phyloP scores from a whole-genome alignment of 2,113 vertebrate species.

The Calidris pugnax region DNA sequence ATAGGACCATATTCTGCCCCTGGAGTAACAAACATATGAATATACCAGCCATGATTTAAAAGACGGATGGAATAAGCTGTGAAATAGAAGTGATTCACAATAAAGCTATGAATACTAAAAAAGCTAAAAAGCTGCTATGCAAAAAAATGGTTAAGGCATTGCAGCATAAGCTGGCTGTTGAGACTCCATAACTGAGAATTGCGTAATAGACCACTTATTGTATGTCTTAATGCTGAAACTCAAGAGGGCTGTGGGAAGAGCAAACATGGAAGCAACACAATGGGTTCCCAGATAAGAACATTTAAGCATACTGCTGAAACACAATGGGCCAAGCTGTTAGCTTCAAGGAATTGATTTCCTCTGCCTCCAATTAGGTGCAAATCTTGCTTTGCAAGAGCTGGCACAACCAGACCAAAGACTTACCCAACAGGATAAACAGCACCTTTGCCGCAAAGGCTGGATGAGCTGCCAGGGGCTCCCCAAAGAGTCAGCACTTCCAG shows the following conservation, averaged over 20 bases:
- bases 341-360: neutral
- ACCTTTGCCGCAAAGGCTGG: neutral
- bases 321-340: neutral
- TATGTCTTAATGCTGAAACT: neutral
- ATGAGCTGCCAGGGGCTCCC: neutral
- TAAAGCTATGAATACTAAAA: neutral
- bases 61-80: neutral
- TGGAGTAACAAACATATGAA: neutral
- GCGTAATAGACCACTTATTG: neutral
- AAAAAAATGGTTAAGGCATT: neutral
- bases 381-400: neutral
- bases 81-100: neutral
- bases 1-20: neutral
- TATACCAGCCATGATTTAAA: neutral
- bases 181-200: neutral
- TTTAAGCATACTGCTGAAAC: neutral
- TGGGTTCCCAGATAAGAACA: neutral
- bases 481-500: fast-evolving
- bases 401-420: neutral
- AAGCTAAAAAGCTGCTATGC: neutral
- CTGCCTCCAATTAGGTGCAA: neutral
- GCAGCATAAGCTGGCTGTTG: neutral
- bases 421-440: neutral
- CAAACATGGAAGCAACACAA: neutral
- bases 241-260: neutral